A percentile compares a stretch with the other conserved stretches of the same genome.
Conservation (phyloP, 2,113 vertebrate species). For the Panthera leo region DNA sequence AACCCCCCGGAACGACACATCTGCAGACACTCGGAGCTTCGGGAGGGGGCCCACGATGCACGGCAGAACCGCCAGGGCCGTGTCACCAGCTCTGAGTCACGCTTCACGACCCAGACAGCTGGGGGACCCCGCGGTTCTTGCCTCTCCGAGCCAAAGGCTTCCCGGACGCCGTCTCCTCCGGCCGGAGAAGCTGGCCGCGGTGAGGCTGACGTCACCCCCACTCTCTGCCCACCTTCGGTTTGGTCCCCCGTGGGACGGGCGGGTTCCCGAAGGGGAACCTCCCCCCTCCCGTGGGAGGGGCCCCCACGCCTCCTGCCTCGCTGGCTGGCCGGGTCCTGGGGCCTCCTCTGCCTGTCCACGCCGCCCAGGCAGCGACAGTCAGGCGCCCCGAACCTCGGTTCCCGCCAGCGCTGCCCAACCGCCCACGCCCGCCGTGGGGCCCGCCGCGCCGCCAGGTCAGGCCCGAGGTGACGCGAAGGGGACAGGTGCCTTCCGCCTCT, state of each 20-base stretch:
- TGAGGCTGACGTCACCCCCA: not conserved
- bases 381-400: not conserved
- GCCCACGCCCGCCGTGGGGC: not conserved
- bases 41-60: not conserved
- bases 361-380: not conserved
- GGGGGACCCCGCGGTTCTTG: too few species aligned
- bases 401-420: not conserved
- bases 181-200: not conserved
- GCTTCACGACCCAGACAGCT: not conserved
- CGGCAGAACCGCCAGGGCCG: not conserved
- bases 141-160: not conserved
- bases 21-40: rapidly evolving
- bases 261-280: not conserved
- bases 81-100: not conserved
- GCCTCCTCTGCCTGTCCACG: not conserved
- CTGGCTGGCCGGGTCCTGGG: not conserved
- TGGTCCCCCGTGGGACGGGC: rapidly evolving
- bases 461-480: not conserved
- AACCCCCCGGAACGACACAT: not conserved
- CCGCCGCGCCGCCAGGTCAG: not conserved
- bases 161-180: rapidly evolving
- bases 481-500: not conserved
- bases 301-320: not conserved
- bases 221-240: not conserved
- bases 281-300: not conserved